Conservation (phyloP, 1,140 invertebrate species). For the Whitmania pigra region DNA sequence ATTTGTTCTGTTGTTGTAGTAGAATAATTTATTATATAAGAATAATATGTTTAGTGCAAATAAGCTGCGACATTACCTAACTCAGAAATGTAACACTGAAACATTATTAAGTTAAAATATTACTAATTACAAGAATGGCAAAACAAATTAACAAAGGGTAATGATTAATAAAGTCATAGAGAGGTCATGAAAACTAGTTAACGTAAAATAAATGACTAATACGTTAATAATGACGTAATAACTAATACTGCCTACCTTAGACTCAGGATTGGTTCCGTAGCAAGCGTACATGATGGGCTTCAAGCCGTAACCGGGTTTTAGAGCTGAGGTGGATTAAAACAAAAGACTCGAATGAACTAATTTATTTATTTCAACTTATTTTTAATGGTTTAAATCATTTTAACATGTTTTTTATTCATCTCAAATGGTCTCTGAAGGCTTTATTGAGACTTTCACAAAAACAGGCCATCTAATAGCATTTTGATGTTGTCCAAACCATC, state of each 20-base stretch:
- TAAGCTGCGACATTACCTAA: not conserved
- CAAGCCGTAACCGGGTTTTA: not conserved
- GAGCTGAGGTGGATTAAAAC: not conserved
- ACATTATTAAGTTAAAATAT: not conserved
- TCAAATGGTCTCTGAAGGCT: too few relatives aligned
- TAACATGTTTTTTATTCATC: too few relatives aligned
- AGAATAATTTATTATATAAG: not conserved
- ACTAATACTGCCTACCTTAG: not conserved
- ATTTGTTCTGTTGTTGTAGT: too few relatives aligned
- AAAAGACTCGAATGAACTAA: not conserved
- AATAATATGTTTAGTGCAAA: not conserved
- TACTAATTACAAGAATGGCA: not conserved
- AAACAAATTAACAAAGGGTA: not conserved
- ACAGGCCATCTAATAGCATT: too few relatives aligned
- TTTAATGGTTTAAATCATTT: not conserved
- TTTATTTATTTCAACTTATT: not conserved
- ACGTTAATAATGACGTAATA: not conserved
- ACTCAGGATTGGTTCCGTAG: not conserved
- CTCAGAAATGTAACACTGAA: not conserved
- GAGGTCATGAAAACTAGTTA: not conserved
- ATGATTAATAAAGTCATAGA: not conserved
- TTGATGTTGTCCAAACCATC: too few relatives aligned
- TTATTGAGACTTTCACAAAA: too few relatives aligned
- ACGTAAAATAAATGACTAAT: not conserved
- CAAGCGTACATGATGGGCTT: conserved; percentile 3